A percentile compares a stretch with the other conserved stretches of the same genome.
phyloP scores from a whole-genome alignment of 2,797 vertebrate genomes.

The Pygocentrus nattereri region DNA sequence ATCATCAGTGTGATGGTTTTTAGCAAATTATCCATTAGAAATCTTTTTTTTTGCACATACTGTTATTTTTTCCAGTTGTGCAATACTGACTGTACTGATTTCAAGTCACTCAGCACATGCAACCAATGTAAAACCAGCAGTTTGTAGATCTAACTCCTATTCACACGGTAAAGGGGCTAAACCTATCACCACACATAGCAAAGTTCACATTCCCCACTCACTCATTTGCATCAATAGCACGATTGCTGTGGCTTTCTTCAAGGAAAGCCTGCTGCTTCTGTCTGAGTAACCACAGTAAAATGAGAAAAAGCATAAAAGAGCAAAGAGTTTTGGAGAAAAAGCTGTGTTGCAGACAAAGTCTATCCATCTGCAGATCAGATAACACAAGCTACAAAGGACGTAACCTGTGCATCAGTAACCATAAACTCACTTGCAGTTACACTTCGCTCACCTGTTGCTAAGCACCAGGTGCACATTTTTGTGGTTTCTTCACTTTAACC shows the following conservation, averaged over 20 bases:
- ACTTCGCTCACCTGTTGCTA: background rate
- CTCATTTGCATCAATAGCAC: background rate
- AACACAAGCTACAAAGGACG: background rate
- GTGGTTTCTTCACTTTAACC: too few relatives aligned
- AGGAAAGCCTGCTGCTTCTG: conserved; percentile 11
- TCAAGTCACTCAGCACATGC: background rate
- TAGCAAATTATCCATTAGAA: background rate
- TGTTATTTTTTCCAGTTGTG: background rate
- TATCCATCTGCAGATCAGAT: background rate
- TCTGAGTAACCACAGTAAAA: conserved; percentile 13
- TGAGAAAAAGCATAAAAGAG: background rate
- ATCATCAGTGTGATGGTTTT: background rate
- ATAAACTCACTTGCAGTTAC: background rate
- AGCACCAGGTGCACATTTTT: background rate
- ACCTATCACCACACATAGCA: background rate
- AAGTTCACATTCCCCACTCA: background rate
- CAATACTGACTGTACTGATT: background rate
- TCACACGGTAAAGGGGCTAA: background rate
- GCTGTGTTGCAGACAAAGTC: background rate
- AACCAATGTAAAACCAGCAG: background rate
- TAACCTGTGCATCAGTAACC: background rate
- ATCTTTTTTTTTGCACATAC: background rate
- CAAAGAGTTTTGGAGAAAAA: background rate
- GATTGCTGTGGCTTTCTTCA: background rate
- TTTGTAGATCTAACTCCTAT: background rate